Percentiles rank a stretch among this genome's conserved stretches.
These are phyloP conservation scores for Gadopsis marmoratus DNA, from an alignment of 2,797 vertebrate species.

Conservation along the genomic window DNA sequence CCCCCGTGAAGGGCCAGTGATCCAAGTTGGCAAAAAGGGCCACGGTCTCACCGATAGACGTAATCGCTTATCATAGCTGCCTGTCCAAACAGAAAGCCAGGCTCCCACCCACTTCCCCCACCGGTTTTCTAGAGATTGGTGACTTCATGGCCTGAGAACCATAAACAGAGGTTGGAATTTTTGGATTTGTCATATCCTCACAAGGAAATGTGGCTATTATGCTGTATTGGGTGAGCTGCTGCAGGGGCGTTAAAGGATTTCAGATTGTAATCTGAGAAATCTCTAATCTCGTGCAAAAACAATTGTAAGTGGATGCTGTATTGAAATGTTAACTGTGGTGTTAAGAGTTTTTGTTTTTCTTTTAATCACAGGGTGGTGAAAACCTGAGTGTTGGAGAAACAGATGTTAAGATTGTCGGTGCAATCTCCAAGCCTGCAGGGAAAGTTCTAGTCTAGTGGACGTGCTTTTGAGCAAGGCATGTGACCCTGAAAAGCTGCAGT, in stretches of 20 bases:
- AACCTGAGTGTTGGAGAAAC: slow-evolving; percentile 41
- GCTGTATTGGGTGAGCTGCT: slow-evolving; percentile 44
- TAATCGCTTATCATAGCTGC: slow-evolving; percentile 72
- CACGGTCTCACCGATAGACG: slow-evolving; percentile 52
- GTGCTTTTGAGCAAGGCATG: background rate
- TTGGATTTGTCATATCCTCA: slow-evolving; percentile 83
- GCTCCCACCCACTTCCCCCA: slow-evolving; percentile 74
- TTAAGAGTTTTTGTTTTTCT: slow-evolving; percentile 46
- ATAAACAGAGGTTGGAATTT: slow-evolving; percentile 80
- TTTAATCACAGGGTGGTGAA: slow-evolving; percentile 43
- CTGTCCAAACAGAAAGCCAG: slow-evolving; percentile 84
- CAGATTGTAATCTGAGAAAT: slow-evolving; percentile 68
- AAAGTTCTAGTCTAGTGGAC: background rate
- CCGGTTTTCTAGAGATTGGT: slow-evolving; percentile 79
- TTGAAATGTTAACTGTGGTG: slow-evolving; percentile 52
- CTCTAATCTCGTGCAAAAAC: slow-evolving; percentile 55
- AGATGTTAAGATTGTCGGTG: slow-evolving; percentile 5
- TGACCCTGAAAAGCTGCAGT: background rate
- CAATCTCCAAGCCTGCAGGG: background rate
- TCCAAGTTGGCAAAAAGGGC: slow-evolving; percentile 78
- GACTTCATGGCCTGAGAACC: slow-evolving; percentile 92
- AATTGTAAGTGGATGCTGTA: slow-evolving; percentile 24
- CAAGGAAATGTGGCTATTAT: slow-evolving; percentile 85
- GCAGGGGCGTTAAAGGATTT: slow-evolving; percentile 60
- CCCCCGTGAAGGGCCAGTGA: slow-evolving; percentile 32